A percentile compares a stretch with the other conserved stretches of the same genome.
Evolutionary conservation across 1,140 invertebrate species (phyloP).

Genomic region (Zaprionus tsacasi): DNA sequence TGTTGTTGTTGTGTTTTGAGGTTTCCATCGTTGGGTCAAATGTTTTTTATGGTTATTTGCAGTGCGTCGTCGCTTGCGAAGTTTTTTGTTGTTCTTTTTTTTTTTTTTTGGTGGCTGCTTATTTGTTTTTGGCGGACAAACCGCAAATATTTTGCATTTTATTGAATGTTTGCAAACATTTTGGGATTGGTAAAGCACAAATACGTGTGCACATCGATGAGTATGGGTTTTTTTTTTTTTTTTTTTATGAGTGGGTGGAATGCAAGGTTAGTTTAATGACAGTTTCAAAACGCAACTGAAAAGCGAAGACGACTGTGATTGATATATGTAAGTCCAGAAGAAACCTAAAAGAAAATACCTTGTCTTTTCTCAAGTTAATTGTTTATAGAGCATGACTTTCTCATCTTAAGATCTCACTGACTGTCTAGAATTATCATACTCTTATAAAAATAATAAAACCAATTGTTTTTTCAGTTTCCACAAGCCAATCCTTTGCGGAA

Average conservation of each 20-base stretch:
- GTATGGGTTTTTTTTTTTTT: neutral
- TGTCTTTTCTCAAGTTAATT: neutral
- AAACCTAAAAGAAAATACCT: neutral
- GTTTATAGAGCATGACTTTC: neutral
- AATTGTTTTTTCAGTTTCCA: neutral
- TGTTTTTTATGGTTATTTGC: conserved; percentile 62
- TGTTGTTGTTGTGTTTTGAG: conserved; percentile 25
- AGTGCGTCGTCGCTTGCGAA: conserved; percentile 28
- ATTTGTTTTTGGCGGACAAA: conserved; percentile 44
- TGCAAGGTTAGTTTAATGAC: conserved; percentile 14
- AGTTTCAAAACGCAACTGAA: neutral
- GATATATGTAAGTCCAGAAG: neutral
- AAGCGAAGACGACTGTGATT: conserved; percentile 1
- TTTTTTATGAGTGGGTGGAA: conserved; percentile 4
- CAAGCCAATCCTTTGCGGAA: neutral
- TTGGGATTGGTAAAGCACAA: conserved; percentile 18
- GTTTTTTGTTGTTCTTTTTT: conserved; percentile 19
- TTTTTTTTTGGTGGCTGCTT: neutral
- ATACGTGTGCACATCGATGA: neutral
- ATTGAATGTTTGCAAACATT: conserved; percentile 38
- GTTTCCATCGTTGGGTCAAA: conserved; percentile 49
- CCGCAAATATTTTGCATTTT: conserved; percentile 51
- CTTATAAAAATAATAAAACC: no score
- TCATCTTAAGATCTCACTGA: neutral
- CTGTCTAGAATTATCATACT: neutral